Percentiles rank a stretch among this genome's conserved stretches.
Evolutionary conservation across 35 echinoderm and acorn worm species (phyloP).

Genomic region (Strongylocentrotus purpuratus): DNA sequence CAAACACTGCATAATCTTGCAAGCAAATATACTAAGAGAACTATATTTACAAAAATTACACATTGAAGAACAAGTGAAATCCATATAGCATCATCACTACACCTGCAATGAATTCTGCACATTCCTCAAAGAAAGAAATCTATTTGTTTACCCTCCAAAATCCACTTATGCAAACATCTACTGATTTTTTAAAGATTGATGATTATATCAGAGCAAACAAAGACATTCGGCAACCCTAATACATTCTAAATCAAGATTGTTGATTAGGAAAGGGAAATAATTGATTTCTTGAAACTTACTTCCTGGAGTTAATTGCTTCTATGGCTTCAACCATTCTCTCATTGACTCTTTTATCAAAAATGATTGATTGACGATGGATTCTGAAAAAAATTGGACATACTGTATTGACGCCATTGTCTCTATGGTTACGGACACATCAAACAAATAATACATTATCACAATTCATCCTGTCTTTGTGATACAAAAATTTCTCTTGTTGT

Average conservation of each 20-base stretch:
- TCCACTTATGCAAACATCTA: not conserved
- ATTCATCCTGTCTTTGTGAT: not conserved
- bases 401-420: not conserved
- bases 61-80: too few relatives aligned
- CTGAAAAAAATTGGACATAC: constrained; percentile 50
- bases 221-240: not conserved
- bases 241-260: not conserved
- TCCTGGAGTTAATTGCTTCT: constrained; percentile 90
- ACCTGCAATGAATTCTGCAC: too few relatives aligned
- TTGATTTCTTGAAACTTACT: constrained; percentile 64
- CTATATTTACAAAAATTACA: too few relatives aligned
- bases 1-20: too few relatives aligned
- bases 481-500: not conserved
- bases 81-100: too few relatives aligned
- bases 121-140: too few relatives aligned
- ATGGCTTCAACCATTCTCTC: constrained; percentile 95
- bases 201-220: not conserved
- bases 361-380: constrained; percentile 78
- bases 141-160: too few relatives aligned
- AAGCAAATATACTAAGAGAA: too few relatives aligned
- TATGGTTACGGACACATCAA: not conserved
- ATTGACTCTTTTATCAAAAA: constrained; percentile 88
- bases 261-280: not conserved
- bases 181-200: not conserved
- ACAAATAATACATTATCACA: not conserved